Evolutionary conservation across 2,888 invertebrate genomes (phyloP), one percentile per base, ranked within the genome.

Genomic region (Tinea trinotella): DNA sequence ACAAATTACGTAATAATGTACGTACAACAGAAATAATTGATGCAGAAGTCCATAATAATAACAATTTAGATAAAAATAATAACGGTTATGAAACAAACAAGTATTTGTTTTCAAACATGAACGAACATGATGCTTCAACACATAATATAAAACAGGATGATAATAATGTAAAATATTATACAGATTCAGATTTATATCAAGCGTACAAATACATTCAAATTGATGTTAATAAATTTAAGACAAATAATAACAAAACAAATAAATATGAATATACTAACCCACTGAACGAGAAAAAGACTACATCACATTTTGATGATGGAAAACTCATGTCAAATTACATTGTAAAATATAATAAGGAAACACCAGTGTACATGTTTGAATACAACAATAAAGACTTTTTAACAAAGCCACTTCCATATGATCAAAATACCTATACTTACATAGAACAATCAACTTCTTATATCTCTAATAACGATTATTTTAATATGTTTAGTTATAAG

Each of bases 401-500:
- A 40, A 13, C 40, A 1, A 15, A 40, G 15, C 40, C 40, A 2
- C 13, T 40, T 15, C 40, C 40, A 4, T 40, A n/a, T 40, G 40
- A 40, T 40, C 40, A 13, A 2, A 13, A 40, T 13, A 40, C 12
- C 13, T 40, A n/a, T 15, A 6, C 13, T 3, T 13, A 1, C 2
- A 15, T 13, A 12, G 40, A 40, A 3, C 1, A 15, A 40, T 15
- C 3, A 12, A 15, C 40, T 2, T n/a, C 40, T n/a, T 40, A 13
- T 12, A 12, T 5, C 3, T 40, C 40, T n/a, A 4, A n/a, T 5
- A 24, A 5, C 5, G 9, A 5, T 9, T 7, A 24, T 7, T 24
- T 24, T 7, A 24, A 24, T 24, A 24, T 24, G 5, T 7, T 15
- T 19, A 4, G 17, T n/a, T 48, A 48, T 10, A 60, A 64, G 50